phyloP scores from a whole-genome alignment of 92 coral and sea anemone species.

The Montipora capitata region DNA sequence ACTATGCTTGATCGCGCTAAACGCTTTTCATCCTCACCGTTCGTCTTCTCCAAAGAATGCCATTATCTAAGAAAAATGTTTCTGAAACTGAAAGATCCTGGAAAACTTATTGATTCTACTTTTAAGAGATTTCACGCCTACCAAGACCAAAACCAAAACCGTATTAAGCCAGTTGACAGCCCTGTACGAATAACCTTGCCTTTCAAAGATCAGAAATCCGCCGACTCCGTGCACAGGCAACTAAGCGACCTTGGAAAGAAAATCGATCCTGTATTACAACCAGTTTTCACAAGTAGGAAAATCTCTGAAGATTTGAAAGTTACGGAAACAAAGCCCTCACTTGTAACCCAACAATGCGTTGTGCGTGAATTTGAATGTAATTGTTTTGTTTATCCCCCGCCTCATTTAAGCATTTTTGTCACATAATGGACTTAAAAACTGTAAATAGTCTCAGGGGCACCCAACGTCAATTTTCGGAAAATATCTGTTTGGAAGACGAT shows the following conservation, averaged over 20 bases:
- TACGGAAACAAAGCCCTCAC: conserved; percentile 20
- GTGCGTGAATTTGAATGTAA: conserved; percentile 15
- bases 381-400: not conserved
- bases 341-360: conserved; percentile 39
- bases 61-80: conserved; percentile 10
- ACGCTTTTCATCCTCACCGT: conserved; percentile 14
- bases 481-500: too few relatives aligned
- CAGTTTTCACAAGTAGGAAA: conserved; percentile 22
- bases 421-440: too few relatives aligned
- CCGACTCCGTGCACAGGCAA: not conserved
- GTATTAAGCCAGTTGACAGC: conserved; percentile 4
- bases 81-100: not conserved
- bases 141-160: not conserved
- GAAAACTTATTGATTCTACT: not conserved
- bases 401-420: too few relatives aligned
- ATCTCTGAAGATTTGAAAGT: conserved; percentile 27
- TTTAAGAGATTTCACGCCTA: conserved; percentile 5
- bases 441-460: too few relatives aligned
- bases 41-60: conserved; percentile 1
- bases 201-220: not conserved
- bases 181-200: not conserved
- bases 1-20: conserved; percentile 18
- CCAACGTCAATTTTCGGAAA: too few relatives aligned
- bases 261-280: conserved; percentile 17
- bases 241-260: conserved; percentile 5